Conservation (phyloP, 2,113 vertebrate species). For the Syngnathoides biaculeatus region DNA sequence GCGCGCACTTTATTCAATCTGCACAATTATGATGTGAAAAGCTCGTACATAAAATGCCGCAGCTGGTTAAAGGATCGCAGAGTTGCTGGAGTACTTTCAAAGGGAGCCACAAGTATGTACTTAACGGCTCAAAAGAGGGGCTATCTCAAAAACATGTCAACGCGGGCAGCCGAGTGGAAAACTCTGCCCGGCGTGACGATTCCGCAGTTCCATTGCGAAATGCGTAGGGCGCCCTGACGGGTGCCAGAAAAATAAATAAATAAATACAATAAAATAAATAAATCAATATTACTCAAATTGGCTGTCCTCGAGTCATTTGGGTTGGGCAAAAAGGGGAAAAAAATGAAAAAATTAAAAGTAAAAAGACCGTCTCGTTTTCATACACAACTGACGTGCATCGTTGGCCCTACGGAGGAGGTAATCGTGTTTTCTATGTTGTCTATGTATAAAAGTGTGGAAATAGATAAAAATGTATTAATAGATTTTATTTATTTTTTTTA, state of each 20-base stretch:
- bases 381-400: neutral
- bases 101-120: slow-evolving; percentile 30
- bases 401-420: neutral
- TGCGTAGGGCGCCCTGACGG: slow-evolving; percentile 1
- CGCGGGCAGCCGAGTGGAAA: slow-evolving; percentile 32
- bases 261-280: no score
- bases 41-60: neutral
- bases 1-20: neutral
- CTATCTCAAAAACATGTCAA: slow-evolving; percentile 25
- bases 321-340: neutral
- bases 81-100: slow-evolving; percentile 16
- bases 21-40: neutral
- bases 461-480: no score
- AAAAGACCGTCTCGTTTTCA: neutral
- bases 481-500: no score
- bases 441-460: neutral
- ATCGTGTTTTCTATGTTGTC: neutral
- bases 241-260: neutral
- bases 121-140: slow-evolving; percentile 33
- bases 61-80: slow-evolving; percentile 8
- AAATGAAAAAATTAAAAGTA: neutral
- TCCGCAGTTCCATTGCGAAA: slow-evolving; percentile 19
- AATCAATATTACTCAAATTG: slow-evolving; percentile 8
- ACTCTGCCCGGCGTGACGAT: slow-evolving; percentile 29
- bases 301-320: slow-evolving; percentile 2